These are phyloP conservation scores for Tenebrio molitor DNA, from an alignment of 1,140 invertebrate species.

Conservation along the genomic window DNA sequence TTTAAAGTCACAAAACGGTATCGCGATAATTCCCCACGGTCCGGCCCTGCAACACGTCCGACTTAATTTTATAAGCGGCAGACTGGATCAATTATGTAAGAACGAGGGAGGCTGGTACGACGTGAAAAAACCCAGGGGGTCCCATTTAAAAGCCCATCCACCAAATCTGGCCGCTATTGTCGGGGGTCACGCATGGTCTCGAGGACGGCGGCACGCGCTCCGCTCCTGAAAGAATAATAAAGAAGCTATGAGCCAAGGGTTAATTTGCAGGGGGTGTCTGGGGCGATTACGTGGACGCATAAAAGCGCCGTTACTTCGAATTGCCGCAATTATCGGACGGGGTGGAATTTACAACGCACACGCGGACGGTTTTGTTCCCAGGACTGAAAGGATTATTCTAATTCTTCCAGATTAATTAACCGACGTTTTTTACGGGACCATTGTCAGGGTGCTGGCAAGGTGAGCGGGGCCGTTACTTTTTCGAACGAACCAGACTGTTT, in stretches of 20 bases:
- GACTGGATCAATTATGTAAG: conserved; percentile 27
- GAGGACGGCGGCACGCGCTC: conserved; percentile 9
- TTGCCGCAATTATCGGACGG: conserved; percentile 15
- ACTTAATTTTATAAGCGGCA: conserved; percentile 8
- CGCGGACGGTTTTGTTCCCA: too few relatives aligned
- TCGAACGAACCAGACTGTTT: too few relatives aligned
- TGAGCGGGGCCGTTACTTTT: too few relatives aligned
- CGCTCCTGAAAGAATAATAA: conserved; percentile 21
- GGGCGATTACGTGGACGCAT: not conserved
- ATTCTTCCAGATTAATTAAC: not conserved
- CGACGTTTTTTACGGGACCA: too few relatives aligned
- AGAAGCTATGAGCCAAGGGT: conserved; percentile 14
- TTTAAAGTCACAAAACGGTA: conserved; percentile 20
- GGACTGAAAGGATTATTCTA: not conserved
- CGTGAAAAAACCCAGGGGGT: conserved; percentile 29
- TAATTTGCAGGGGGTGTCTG: conserved; percentile 24
- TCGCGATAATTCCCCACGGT: conserved; percentile 1
- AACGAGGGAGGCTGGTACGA: conserved; percentile 11
- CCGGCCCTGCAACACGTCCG: conserved; percentile 14
- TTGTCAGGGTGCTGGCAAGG: too few relatives aligned
- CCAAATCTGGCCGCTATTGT: conserved; percentile 39
- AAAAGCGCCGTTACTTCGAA: conserved; percentile 1
- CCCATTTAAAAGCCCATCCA: conserved; percentile 27
- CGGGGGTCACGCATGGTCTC: conserved; percentile 32
- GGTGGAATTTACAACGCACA: not conserved